phyloP scores from a whole-genome alignment of 92 coral and sea anemone species.

The Scolanthus callimorphus region DNA sequence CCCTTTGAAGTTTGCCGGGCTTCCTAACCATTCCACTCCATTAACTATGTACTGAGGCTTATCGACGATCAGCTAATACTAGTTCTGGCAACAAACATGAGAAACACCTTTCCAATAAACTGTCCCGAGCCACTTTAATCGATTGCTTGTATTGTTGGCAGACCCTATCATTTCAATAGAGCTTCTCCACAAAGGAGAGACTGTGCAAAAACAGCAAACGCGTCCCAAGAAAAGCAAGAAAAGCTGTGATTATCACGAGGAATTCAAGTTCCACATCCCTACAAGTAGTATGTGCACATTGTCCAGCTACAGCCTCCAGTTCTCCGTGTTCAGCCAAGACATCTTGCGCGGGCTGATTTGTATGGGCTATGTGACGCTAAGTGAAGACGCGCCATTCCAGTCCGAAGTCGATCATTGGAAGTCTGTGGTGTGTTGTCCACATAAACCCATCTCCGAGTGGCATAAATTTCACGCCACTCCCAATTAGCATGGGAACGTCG shows the following conservation, averaged over 20 bases:
- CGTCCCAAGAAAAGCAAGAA: slow-evolving; percentile 54
- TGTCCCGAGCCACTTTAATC: no score
- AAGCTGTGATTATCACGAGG: slow-evolving; percentile 35
- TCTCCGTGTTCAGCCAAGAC: slow-evolving; percentile 61
- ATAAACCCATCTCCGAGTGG: slow-evolving; percentile 72
- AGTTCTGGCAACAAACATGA: no score
- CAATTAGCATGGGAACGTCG: slow-evolving; percentile 2
- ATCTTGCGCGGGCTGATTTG: slow-evolving; percentile 61
- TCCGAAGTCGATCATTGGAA: slow-evolving; percentile 88
- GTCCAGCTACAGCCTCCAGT: slow-evolving; percentile 69
- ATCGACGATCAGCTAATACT: no score
- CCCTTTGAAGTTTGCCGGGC: no score
- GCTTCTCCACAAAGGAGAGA: slow-evolving; percentile 59
- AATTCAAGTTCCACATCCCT: slow-evolving; percentile 69
- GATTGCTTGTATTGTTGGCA: slow-evolving; percentile 8
- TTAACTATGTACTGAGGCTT: no score
- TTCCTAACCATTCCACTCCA: no score
- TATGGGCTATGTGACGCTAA: slow-evolving; percentile 71
- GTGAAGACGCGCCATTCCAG: slow-evolving; percentile 61
- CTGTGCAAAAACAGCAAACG: slow-evolving; percentile 57
- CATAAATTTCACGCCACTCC: slow-evolving; percentile 67
- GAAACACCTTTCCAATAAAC: no score
- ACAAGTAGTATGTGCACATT: slow-evolving; percentile 76
- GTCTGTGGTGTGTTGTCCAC: slow-evolving; percentile 81
- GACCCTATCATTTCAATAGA: slow-evolving; percentile 77